Percentiles rank a stretch among this genome's conserved stretches.
Evolutionary conservation across 2,888 invertebrate species (phyloP).

Genomic region (Rhamphomyia laevipes): DNA sequence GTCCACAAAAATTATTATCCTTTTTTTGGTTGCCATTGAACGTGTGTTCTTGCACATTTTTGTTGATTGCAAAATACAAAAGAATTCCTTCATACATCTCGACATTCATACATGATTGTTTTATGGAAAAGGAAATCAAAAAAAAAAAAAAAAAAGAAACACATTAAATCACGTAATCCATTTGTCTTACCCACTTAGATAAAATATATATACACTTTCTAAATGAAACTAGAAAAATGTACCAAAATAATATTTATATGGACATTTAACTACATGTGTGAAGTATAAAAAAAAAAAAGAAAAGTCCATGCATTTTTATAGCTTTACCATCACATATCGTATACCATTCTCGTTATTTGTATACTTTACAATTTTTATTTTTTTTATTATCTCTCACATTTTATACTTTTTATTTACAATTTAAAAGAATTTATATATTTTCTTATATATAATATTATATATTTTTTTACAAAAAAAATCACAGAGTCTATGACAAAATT

Average conservation of each 20-base stretch:
- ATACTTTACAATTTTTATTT: slow-evolving; percentile 7
- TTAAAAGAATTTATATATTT: too few species aligned
- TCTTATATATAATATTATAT: too few species aligned
- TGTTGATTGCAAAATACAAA: background rate
- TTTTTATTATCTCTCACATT: slow-evolving; percentile 9
- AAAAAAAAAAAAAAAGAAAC: slow-evolving; percentile 19
- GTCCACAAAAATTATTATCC: too few species aligned
- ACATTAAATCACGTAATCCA: slow-evolving; percentile 34
- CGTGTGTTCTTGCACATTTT: too few species aligned
- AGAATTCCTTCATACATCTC: background rate
- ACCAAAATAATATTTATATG: background rate
- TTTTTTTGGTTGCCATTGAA: too few species aligned
- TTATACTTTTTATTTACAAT: too few species aligned
- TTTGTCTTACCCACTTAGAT: slow-evolving; percentile 31
- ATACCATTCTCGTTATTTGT: background rate
- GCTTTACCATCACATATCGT: background rate
- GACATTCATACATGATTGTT: background rate
- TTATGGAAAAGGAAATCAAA: background rate
- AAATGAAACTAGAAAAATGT: background rate
- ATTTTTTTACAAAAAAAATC: background rate
- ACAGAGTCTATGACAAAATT: slow-evolving; percentile 36
- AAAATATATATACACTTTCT: background rate
- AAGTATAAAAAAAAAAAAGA: background rate
- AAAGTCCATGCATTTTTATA: background rate
- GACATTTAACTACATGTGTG: background rate